Evolutionary conservation across 2,113 vertebrate genomes (phyloP), one percentile per base, ranked within the genome.

Genomic region (Halcyon senegalensis): DNA sequence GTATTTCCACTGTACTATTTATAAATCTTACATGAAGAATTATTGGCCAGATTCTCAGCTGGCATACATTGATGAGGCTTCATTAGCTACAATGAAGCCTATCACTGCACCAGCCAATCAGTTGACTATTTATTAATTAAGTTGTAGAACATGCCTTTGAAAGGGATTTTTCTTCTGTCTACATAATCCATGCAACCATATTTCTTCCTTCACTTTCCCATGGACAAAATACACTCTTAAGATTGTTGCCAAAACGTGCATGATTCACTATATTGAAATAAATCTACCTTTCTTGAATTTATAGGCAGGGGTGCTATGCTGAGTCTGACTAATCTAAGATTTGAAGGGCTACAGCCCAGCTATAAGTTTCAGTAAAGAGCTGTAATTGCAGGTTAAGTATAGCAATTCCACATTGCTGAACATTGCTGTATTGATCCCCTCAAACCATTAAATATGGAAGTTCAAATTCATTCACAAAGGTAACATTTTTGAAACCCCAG

Each of bases 361-460:
- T 95, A 51, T 95, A 93, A 78, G 68, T 96, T 97, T 96, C 84
- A 96, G 67, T 82, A 83, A 97, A 84, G 27, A 95, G 37, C 37
- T 95, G 24, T 95, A 97, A 97, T 95, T 94, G 62, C n/a, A 95
- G 84, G 53, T 76, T 96, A 96, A 96, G 74, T 88, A 87, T 50
- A 94, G 72, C 37, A 76, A 67, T 97, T 93, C 44, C 55, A 93
- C 66, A 87, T 75, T 89, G 69, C 69, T 87, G 84, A 94, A 92
- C 66, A 74, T 25, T 69, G 23, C 31, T 87, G 28, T 62, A 97
- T 91, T 89, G 90, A 95, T 95, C 67, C 60, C 46, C 72, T 95
- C 93, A 96, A 92, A 63, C 56, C 76, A 91, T 94, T 97, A 97
- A 92, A 94, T 92, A 89, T 89, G 88, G n/a, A 94, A 92, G 84